phyloP scores from a whole-genome alignment of 2,888 invertebrate genomes.

The Diabrotica balteata region DNA sequence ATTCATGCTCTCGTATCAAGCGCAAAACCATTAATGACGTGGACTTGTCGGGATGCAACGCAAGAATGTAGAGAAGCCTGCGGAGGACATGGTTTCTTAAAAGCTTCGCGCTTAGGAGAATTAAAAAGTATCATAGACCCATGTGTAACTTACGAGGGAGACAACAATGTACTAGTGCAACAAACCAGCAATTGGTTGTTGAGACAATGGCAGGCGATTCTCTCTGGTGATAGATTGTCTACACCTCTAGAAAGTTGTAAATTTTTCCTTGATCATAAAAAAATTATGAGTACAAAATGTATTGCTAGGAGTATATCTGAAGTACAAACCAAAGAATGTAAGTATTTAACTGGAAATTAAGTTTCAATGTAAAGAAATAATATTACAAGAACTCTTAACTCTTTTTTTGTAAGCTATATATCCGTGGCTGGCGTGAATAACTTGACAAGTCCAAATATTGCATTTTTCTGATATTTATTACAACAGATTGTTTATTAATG shows the following conservation, averaged over 20 bases:
- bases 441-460: too few species aligned
- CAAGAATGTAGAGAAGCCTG: conserved; percentile 88
- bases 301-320: conserved; percentile 48
- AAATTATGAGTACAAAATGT: conserved; percentile 61
- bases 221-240: conserved; percentile 61
- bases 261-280: conserved; percentile 68
- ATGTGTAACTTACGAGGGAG: conserved; percentile 91
- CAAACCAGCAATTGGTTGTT: conserved; percentile 89
- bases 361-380: too few species aligned
- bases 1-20: conserved; percentile 74
- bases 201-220: conserved; percentile 68
- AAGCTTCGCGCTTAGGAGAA: conserved; percentile 84
- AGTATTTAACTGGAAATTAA: conserved; percentile 39
- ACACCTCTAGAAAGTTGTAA: conserved; percentile 76
- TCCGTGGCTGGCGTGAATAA: too few species aligned
- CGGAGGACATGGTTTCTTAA: conserved; percentile 86
- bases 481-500: too few species aligned
- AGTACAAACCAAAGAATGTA: conserved; percentile 57
- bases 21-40: conserved; percentile 75
- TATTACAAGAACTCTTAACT: too few species aligned
- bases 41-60: conserved; percentile 77
- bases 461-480: too few species aligned
- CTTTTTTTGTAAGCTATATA: too few species aligned
- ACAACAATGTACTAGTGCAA: conserved; percentile 90
- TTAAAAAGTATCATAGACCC: conserved; percentile 88